phyloP scores from a whole-genome alignment of 2,888 invertebrate species.

The Diplazon laetatorius region DNA sequence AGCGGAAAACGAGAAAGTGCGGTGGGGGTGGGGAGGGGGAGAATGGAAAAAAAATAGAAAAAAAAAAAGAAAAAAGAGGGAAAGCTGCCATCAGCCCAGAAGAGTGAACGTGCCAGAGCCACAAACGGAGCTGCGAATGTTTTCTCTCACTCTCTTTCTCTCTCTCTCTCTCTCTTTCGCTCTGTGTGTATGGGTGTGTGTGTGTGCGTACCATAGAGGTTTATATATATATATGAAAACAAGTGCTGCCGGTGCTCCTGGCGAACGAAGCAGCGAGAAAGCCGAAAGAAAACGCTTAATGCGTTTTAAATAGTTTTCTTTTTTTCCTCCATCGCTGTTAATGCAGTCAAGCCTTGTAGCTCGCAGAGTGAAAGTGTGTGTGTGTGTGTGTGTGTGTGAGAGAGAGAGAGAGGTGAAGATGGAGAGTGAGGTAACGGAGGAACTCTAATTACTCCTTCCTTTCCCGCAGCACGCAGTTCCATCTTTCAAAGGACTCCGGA shows the following conservation, averaged over 20 bases:
- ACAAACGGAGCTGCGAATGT: neutral
- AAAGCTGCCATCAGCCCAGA: slow-evolving; percentile 11
- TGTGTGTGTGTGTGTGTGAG: neutral
- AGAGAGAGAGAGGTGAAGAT: slow-evolving; percentile 9
- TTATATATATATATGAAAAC: neutral
- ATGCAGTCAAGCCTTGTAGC: slow-evolving; percentile 61
- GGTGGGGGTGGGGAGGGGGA: slow-evolving; percentile 5
- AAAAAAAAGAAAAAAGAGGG: slow-evolving; percentile 10
- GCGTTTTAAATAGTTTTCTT: slow-evolving; percentile 60
- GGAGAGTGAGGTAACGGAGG: slow-evolving; percentile 22
- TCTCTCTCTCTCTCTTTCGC: neutral
- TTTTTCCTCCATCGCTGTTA: slow-evolving; percentile 56
- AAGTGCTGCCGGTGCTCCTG: slow-evolving; percentile 7
- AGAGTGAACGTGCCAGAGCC: slow-evolving; percentile 33
- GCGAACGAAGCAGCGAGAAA: slow-evolving; percentile 25
- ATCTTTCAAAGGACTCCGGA: slow-evolving; percentile 56
- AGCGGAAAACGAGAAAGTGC: slow-evolving; percentile 26
- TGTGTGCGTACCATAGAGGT: neutral
- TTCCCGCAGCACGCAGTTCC: slow-evolving; percentile 32
- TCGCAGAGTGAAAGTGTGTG: neutral
- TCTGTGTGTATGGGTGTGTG: neutral
- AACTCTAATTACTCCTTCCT: slow-evolving; percentile 62
- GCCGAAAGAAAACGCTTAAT: slow-evolving; percentile 57
- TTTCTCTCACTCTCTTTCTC: neutral
- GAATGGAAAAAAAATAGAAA: too few species aligned